phyloP scores from a whole-genome alignment of 2,797 vertebrate species.

The Nyctibius grandis region DNA sequence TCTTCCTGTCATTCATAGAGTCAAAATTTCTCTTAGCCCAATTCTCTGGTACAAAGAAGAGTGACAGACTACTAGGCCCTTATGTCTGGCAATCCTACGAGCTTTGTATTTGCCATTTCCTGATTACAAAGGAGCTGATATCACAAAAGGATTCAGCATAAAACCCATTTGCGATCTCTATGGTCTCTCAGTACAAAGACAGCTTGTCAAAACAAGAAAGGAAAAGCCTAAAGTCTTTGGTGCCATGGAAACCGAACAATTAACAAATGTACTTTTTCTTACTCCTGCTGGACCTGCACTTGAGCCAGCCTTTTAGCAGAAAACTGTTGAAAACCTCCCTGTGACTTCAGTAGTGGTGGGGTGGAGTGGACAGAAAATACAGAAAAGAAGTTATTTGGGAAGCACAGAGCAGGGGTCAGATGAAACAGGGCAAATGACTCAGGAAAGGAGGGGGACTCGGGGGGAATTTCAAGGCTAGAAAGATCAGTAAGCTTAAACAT shows the following conservation, averaged over 20 bases:
- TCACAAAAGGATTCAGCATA: background rate
- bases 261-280: background rate
- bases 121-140: background rate
- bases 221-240: slow-evolving; percentile 1
- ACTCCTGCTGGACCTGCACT: background rate
- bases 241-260: slow-evolving; percentile 32
- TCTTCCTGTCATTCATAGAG: background rate
- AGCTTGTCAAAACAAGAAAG: background rate
- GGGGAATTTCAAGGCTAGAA: background rate
- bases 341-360: background rate
- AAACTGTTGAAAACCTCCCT: background rate
- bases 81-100: background rate
- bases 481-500: background rate
- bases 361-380: background rate
- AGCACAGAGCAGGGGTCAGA: background rate
- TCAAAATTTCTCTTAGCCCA: background rate
- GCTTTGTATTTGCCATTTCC: background rate
- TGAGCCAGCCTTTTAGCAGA: background rate
- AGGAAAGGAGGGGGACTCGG: accelerated
- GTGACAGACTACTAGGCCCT: background rate
- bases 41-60: background rate
- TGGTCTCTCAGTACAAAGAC: background rate
- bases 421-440: background rate
- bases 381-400: background rate
- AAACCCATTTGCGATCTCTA: background rate